Evolutionary conservation across 2,113 vertebrate species (phyloP).

Genomic region (Petrocephalus microphthalmus): DNA sequence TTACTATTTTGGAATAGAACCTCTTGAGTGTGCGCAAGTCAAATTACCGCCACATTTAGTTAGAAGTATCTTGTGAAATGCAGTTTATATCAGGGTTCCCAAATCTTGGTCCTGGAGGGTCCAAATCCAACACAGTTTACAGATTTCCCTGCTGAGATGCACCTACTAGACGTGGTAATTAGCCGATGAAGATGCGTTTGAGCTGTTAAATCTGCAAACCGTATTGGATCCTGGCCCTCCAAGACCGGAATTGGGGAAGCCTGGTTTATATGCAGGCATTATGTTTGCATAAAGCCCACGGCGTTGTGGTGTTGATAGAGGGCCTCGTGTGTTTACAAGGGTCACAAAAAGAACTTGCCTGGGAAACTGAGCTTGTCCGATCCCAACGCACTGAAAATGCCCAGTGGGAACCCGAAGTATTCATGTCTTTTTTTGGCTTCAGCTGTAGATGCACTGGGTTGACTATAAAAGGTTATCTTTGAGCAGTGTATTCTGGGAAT

Average conservation of each 20-base stretch:
- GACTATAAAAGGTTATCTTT: constrained; percentile 16
- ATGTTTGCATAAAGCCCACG: neutral
- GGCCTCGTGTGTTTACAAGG: neutral
- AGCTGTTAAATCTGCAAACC: neutral
- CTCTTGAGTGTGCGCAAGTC: constrained; percentile 28
- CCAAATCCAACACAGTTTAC: neutral
- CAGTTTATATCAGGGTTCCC: neutral
- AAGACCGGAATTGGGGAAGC: neutral
- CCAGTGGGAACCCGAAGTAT: constrained; percentile 16
- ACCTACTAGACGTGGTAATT: neutral
- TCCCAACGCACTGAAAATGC: neutral
- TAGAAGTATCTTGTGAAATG: neutral
- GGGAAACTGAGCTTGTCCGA: neutral
- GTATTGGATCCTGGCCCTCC: neutral
- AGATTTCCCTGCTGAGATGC: neutral
- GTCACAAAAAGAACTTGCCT: neutral
- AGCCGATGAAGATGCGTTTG: neutral
- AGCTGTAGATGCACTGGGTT: constrained; percentile 35
- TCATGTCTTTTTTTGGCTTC: constrained; percentile 59
- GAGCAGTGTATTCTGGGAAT: constrained; percentile 8
- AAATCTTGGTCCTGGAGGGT: neutral
- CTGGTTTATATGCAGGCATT: neutral
- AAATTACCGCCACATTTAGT: constrained; percentile 9
- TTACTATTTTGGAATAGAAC: constrained; percentile 5
- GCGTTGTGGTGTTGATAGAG: neutral